Evolutionary conservation across 2,113 vertebrate species (phyloP).

Genomic region (Hirundichthys speculiger): DNA sequence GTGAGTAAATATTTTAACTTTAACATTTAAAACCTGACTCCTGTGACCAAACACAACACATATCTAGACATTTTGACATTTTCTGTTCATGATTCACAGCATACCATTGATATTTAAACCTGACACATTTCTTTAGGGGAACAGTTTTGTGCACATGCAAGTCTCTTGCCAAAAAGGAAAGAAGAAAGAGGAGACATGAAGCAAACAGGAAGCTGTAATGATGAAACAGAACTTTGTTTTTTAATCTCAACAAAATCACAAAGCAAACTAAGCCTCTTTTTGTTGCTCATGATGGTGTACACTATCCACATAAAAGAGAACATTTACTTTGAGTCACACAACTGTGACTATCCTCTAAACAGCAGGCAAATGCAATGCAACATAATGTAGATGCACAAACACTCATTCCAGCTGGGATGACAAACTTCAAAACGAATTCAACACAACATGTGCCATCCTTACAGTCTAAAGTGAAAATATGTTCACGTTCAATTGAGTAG

Average conservation of each 20-base stretch:
- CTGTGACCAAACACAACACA: constrained; percentile 17
- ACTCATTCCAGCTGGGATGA: neutral
- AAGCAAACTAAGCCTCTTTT: neutral
- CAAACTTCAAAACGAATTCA: neutral
- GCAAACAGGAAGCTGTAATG: constrained; percentile 2
- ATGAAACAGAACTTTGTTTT: neutral
- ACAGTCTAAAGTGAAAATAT: constrained; percentile 29
- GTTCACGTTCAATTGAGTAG: neutral
- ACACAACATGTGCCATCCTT: neutral
- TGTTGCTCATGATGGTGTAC: neutral
- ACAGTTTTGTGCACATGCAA: no score
- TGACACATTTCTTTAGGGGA: neutral
- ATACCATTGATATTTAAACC: constrained; percentile 7
- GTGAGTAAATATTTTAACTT: constrained; percentile 78
- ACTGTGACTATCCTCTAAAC: neutral
- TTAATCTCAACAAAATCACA: neutral
- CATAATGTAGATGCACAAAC: neutral
- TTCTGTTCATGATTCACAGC: constrained; percentile 7
- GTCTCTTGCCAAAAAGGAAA: no score
- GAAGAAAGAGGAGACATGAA: no score
- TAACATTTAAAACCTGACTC: constrained; percentile 39
- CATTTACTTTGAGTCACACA: neutral
- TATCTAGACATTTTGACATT: constrained; percentile 18
- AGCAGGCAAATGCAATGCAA: neutral
- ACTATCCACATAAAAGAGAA: neutral